A percentile compares a stretch with the other conserved stretches of the same genome.
Conservation (phyloP, 2,888 invertebrate species). For the Pseudococcus longispinus region DNA sequence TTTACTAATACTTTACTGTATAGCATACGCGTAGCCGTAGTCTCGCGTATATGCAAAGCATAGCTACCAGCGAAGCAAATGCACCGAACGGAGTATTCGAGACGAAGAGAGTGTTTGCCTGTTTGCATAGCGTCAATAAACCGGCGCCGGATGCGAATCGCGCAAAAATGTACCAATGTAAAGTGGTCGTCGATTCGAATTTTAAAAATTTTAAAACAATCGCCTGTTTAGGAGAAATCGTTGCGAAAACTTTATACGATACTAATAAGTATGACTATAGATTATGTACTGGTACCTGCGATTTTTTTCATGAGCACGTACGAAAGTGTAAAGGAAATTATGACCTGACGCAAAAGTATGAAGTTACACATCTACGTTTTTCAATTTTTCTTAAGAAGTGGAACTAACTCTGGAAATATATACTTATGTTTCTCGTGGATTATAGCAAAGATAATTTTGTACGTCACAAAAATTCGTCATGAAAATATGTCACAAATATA, state of each 20-base stretch:
- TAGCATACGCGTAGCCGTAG: not conserved
- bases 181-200: not conserved
- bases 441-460: too few species aligned
- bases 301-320: not conserved
- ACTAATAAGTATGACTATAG: not conserved
- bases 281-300: too few species aligned
- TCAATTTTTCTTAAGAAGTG: too few species aligned
- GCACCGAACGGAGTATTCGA: not conserved
- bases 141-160: not conserved
- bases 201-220: slow-evolving; percentile 6
- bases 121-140: not conserved
- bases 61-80: not conserved
- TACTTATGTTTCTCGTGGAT: too few species aligned
- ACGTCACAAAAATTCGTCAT: too few species aligned
- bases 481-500: too few species aligned
- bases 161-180: not conserved
- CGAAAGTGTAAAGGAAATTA: not conserved
- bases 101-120: not conserved
- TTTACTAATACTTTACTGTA: not conserved
- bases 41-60: not conserved
- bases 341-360: not conserved
- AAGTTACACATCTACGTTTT: not conserved
- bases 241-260: not conserved
- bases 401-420: too few species aligned
- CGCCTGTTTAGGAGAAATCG: not conserved